Conservation (phyloP, 2,113 vertebrate genomes). For the Ceyx cyanopectus region DNA sequence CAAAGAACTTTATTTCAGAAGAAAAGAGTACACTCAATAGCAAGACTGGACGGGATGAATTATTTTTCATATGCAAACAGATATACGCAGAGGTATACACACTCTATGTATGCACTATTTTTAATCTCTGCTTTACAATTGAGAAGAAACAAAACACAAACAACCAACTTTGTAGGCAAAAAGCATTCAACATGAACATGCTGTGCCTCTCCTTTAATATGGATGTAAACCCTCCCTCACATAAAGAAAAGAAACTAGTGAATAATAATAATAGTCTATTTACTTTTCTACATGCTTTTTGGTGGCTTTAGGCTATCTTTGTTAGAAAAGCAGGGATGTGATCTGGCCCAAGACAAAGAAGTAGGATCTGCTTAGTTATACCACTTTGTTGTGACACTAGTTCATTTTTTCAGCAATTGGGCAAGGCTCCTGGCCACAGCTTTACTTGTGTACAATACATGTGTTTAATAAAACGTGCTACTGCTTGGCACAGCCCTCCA, state of each 20-base stretch:
- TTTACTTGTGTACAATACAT: neutral
- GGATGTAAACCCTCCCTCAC: neutral
- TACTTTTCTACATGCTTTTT: neutral
- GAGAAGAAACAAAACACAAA: neutral
- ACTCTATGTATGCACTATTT: neutral
- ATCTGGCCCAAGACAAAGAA: neutral
- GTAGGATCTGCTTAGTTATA: neutral
- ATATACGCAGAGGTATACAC: neutral
- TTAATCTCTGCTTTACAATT: neutral
- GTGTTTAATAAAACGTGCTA: fast-evolving
- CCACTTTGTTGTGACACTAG: neutral
- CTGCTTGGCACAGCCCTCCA: neutral
- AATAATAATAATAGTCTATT: neutral
- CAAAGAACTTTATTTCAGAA: neutral
- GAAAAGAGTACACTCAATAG: neutral
- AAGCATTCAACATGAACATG: neutral
- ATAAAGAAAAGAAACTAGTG: neutral
- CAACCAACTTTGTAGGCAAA: neutral
- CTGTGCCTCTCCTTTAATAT: neutral
- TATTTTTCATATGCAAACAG: neutral
- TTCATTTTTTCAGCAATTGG: neutral
- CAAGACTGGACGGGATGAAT: neutral
- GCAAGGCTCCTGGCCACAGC: neutral
- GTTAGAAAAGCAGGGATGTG: neutral
- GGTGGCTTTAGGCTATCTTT: neutral